Evolutionary conservation across 1,140 invertebrate species (phyloP), one percentile per base, ranked within the genome.

Genomic region (Tetramorium simillimum): DNA sequence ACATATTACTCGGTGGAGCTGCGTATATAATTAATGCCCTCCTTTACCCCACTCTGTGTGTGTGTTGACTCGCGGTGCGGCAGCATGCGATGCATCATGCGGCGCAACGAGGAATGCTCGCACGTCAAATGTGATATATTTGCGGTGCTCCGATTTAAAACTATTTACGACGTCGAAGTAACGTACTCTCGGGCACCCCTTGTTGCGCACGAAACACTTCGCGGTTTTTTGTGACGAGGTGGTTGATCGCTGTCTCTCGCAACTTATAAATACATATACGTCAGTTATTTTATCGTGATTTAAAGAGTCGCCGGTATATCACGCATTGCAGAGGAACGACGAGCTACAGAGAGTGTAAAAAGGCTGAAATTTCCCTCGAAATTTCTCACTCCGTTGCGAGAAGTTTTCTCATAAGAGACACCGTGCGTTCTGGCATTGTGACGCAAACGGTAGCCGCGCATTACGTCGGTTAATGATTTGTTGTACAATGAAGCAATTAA

Each of bases 81-180:
- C 86, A 70, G 70, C 88, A 91, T 80, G 87, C 88, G 86, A 92
- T 91, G 88, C 77, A 88, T 88, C 91, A 88, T 70, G 90, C 84
- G 84, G 87, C 72, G 89, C 89, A 86, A 88, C 85, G 84, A 88
- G 88, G 87, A 86, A 90, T 85, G 80, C 62, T 78, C 73, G 86
- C 76, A 88, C 88, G 90, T 92, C 92, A 89, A 92, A 92, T 86
- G 86, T 92, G 90, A 92, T 92, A 92, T 92, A 92, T 91, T 90
- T 60, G 76, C 86, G 69, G 88, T 92, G 86, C 65, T 85, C 86
- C 81, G 88, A 90, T 91, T 92, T 88, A 84, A 88, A 90, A 89
- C 89, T 89, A 84, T 92, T 91, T 89, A 89, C 63, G 70, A 67
- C 49, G 51, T 51, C 24, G 73, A 53, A 43, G 67, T 86, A 86